These are phyloP conservation scores for Aeoliscus strigatus DNA, from an alignment of 2,797 vertebrate genomes.

Conservation along the genomic window DNA sequence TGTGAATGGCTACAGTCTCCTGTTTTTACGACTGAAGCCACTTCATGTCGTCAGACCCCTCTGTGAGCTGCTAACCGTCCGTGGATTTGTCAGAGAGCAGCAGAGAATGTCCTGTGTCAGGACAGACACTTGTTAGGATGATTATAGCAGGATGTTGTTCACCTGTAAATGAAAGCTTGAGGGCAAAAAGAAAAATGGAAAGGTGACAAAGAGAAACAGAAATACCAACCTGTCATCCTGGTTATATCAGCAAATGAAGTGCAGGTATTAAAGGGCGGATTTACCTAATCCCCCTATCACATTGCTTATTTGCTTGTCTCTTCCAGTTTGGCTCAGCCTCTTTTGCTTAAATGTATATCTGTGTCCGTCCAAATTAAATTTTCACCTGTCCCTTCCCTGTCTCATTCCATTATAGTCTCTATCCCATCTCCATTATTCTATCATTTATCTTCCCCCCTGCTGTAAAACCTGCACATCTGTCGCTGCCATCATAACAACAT, in stretches of 20 bases:
- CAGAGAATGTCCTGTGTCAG: slow-evolving; percentile 5
- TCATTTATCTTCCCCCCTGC: slow-evolving; percentile 11
- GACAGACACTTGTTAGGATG: slow-evolving; percentile 49
- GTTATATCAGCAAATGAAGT: slow-evolving; percentile 32
- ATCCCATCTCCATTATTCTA: slow-evolving; percentile 22
- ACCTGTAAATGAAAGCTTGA: not conserved
- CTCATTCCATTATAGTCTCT: slow-evolving; percentile 46
- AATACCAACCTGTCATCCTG: slow-evolving; percentile 16
- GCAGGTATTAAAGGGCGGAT: slow-evolving; percentile 31
- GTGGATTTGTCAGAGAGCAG: slow-evolving; percentile 59
- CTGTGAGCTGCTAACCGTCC: slow-evolving; percentile 70
- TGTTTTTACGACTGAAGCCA: slow-evolving; percentile 58
- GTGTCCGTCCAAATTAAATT: slow-evolving; percentile 48
- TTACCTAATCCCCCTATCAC: slow-evolving; percentile 51
- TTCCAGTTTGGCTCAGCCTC: slow-evolving; percentile 30
- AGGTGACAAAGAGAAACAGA: not conserved
- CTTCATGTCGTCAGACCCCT: slow-evolving; percentile 72
- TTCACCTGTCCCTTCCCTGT: slow-evolving; percentile 32
- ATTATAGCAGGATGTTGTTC: too few species aligned
- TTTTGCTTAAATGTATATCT: slow-evolving; percentile 40
- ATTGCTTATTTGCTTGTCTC: slow-evolving; percentile 38
- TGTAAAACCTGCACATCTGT: slow-evolving; percentile 17
- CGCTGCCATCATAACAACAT: slow-evolving; percentile 43
- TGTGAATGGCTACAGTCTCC: slow-evolving; percentile 33
- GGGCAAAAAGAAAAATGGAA: not conserved